Evolutionary conservation across 2,888 invertebrate genomes (phyloP).

Genomic region (Holacanthella duospinosa): DNA sequence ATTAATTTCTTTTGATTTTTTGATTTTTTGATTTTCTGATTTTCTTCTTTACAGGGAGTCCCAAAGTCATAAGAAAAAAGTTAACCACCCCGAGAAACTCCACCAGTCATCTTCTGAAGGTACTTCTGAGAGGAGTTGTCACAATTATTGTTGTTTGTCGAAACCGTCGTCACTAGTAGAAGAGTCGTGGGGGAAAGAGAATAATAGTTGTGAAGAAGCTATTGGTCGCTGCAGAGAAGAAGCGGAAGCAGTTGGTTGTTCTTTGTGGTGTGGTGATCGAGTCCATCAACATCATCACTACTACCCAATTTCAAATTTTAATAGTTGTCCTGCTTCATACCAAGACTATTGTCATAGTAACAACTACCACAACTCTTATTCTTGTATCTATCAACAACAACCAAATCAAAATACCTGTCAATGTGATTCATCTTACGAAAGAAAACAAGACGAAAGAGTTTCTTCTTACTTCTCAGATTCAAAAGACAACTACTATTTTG

Average conservation of each 20-base stretch:
- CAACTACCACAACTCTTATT: not conserved
- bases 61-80: not conserved
- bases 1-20: no score
- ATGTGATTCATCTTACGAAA: not conserved
- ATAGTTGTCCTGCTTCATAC: not conserved
- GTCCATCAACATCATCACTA: no score
- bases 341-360: not conserved
- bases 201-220: not conserved
- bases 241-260: no score
- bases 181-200: no score
- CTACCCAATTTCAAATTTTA: no score
- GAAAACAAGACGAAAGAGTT: no score
- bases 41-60: not conserved
- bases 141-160: not conserved
- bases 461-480: no score
- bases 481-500: not conserved
- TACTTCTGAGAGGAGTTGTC: not conserved
- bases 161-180: not conserved
- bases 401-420: not conserved
- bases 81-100: constrained; percentile 1
- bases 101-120: not conserved
- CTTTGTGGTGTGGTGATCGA: no score
- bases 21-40: not conserved
- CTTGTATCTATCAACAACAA: not conserved
- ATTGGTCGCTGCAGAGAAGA: not conserved